These are phyloP conservation scores for Nesidiocoris tenuis DNA, from an alignment of 2,888 invertebrate genomes.

Conservation along the genomic window DNA sequence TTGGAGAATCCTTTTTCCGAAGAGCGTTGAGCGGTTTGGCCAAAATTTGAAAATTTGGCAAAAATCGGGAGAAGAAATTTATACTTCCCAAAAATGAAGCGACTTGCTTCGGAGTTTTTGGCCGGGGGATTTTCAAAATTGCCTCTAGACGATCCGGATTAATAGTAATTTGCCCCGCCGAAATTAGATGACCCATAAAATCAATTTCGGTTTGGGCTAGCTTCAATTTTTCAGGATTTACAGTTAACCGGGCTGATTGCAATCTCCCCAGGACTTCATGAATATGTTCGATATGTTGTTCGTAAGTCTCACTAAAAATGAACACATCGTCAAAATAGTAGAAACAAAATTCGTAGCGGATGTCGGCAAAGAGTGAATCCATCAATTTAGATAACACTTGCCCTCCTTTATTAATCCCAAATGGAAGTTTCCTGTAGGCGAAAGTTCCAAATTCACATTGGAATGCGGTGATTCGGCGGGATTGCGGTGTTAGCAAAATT, in stretches of 20 bases:
- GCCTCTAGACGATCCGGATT: slow-evolving; percentile 7
- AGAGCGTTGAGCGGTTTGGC: slow-evolving; percentile 46
- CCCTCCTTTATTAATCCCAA: slow-evolving; percentile 45
- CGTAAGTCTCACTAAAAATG: slow-evolving; percentile 33
- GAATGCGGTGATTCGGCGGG: slow-evolving; percentile 30
- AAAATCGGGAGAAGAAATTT: slow-evolving; percentile 12
- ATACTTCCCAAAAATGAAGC: slow-evolving; percentile 12
- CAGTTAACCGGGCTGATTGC: slow-evolving; percentile 47
- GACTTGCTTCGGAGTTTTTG: neutral
- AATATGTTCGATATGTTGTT: slow-evolving; percentile 34
- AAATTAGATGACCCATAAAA: slow-evolving; percentile 35
- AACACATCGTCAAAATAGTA: no score
- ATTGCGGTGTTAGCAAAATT: slow-evolving; percentile 14
- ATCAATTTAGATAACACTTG: slow-evolving; percentile 37
- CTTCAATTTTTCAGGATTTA: slow-evolving; percentile 50
- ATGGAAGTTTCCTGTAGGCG: slow-evolving; percentile 41
- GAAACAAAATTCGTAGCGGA: no score
- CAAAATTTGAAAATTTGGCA: neutral
- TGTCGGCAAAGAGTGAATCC: slow-evolving; percentile 43
- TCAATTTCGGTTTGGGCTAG: slow-evolving; percentile 28
- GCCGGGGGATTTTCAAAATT: slow-evolving; percentile 10
- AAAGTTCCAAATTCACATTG: slow-evolving; percentile 29
- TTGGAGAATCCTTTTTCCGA: slow-evolving; percentile 18
- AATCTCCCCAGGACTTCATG: slow-evolving; percentile 42
- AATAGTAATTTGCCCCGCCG: neutral